These are phyloP conservation scores for Pygoscelis adeliae DNA, from an alignment of 2,113 vertebrate genomes.

Conservation along the genomic window DNA sequence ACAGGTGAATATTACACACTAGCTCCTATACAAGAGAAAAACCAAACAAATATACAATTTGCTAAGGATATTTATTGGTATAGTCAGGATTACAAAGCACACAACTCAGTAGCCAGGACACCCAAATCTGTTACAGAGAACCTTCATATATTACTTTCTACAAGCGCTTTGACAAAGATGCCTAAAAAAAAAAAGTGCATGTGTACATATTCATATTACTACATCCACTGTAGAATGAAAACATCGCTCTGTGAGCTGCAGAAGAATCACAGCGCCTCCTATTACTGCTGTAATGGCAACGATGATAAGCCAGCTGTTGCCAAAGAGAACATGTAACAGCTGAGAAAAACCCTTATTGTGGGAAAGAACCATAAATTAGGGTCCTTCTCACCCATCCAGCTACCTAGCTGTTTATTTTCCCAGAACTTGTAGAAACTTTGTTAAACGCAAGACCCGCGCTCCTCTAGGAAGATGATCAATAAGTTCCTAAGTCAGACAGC, in stretches of 20 bases:
- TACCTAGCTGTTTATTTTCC: background rate
- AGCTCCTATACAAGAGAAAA: background rate
- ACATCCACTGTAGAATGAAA: background rate
- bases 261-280: background rate
- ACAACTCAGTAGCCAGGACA: too few species aligned
- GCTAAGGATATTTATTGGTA: background rate
- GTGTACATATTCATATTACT: background rate
- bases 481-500: background rate
- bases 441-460: rapidly evolving
- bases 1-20: background rate
- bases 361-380: background rate
- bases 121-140: background rate
- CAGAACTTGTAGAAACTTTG: background rate
- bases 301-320: background rate
- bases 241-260: background rate
- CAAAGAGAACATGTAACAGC: rapidly evolving
- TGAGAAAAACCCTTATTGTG: background rate
- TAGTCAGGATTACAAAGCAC: background rate
- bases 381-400: background rate
- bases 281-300: background rate
- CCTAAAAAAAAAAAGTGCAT: background rate
- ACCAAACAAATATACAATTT: background rate
- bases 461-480: rapidly evolving
- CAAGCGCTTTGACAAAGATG: rapidly evolving
- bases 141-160: background rate